Evolutionary conservation across 2,888 invertebrate species (phyloP).

Genomic region (Tridacna gigas): DNA sequence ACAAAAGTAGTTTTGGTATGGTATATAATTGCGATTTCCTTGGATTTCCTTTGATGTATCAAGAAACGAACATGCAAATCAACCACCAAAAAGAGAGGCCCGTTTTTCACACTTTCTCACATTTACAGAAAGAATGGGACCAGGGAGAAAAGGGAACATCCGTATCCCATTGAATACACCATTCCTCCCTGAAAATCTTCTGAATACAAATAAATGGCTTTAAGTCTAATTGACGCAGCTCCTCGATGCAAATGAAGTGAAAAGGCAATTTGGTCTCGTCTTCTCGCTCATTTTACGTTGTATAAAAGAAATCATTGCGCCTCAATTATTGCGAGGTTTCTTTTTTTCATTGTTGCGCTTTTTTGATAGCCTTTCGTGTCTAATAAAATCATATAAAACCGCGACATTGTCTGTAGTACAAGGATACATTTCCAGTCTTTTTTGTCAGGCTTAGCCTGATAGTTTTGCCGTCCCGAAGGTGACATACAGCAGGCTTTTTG

Average conservation of each 20-base stretch:
- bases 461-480: too few species aligned
- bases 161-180: slow-evolving; percentile 45
- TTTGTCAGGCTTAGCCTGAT: too few species aligned
- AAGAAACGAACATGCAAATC: too few species aligned
- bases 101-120: too few species aligned
- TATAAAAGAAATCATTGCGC: slow-evolving; percentile 53
- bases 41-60: too few species aligned
- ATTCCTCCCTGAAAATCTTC: slow-evolving; percentile 8
- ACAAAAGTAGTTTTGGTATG: too few species aligned
- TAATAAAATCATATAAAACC: slow-evolving; percentile 30
- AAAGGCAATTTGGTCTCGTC: slow-evolving; percentile 53
- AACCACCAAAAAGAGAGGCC: too few species aligned
- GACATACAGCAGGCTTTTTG: too few species aligned
- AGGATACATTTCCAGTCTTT: too few species aligned
- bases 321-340: slow-evolving; percentile 34
- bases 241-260: slow-evolving; percentile 50
- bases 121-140: neutral
- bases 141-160: slow-evolving; percentile 21
- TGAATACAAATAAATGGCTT: slow-evolving; percentile 57
- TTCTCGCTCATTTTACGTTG: slow-evolving; percentile 49
- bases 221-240: slow-evolving; percentile 43
- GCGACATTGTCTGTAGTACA: neutral
- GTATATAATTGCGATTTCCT: too few species aligned
- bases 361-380: slow-evolving; percentile 16
- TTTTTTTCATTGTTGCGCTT: slow-evolving; percentile 8